Evolutionary conservation across 2,888 invertebrate species (phyloP).

Genomic region (Pandemis corylana): DNA sequence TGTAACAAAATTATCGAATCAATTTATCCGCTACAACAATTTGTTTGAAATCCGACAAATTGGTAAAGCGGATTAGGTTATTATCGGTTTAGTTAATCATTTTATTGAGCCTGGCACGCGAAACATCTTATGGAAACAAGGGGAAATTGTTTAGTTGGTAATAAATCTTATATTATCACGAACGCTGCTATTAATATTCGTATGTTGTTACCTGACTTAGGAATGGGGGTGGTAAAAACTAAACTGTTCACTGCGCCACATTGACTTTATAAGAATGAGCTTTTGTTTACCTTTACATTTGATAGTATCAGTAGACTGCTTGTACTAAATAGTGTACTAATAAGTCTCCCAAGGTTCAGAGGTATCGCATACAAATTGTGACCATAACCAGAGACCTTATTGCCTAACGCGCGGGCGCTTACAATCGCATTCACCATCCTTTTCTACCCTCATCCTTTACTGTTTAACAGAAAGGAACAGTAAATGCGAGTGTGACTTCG

Average conservation of each 20-base stretch:
- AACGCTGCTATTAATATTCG: background rate
- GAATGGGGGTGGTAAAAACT: background rate
- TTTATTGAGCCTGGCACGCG: slow-evolving; percentile 22
- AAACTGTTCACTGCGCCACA: background rate
- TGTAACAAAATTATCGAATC: slow-evolving; percentile 30
- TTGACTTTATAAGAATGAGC: background rate
- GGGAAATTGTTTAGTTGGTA: background rate
- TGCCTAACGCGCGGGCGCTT: too few relatives aligned
- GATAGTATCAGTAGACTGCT: too few relatives aligned
- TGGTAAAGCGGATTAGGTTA: slow-evolving; percentile 38
- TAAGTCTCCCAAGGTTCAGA: too few relatives aligned
- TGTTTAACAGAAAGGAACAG: too few relatives aligned
- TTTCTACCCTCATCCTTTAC: too few relatives aligned
- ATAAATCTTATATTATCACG: background rate
- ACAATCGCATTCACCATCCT: too few relatives aligned
- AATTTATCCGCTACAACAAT: slow-evolving; percentile 34
- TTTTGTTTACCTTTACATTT: too few relatives aligned
- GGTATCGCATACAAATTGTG: too few relatives aligned
- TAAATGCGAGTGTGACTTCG: too few relatives aligned
- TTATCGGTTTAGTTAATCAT: slow-evolving; percentile 35
- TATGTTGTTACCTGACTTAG: background rate
- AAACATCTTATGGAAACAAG: slow-evolving; percentile 4
- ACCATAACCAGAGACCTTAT: too few relatives aligned
- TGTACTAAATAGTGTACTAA: too few relatives aligned
- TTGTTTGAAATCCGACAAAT: slow-evolving; percentile 37